Evolutionary conservation across 2,797 vertebrate species (phyloP), one percentile per base, ranked within the genome.

Genomic region (Yasuhikotakia modesta): DNA sequence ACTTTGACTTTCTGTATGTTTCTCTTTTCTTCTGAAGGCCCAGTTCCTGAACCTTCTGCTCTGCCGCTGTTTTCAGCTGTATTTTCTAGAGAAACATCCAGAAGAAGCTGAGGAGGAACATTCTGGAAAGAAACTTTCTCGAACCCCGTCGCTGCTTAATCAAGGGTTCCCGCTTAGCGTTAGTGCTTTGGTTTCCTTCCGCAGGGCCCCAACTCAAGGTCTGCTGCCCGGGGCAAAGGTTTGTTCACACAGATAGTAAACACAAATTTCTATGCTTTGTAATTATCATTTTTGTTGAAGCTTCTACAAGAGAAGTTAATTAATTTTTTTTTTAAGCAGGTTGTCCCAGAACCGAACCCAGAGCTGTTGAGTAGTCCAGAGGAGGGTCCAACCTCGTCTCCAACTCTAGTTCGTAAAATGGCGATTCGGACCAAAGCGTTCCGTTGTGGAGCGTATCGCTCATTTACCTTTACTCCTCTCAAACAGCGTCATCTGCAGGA

Each of bases 21-120:
- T 17, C 35, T 70, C 4, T 16, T 17, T 10, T 50, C 0, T 10
- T 67, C 69, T 75, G 55, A 27, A 99, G 97, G 94, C 94, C 21
- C 95, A 96, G 88, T 92, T 94, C 82, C 88, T 97, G 89, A 95
- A 98, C 85, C 90, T 97, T 87, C 87, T 98, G 83, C 92, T 99
- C 57, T 97, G 96, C 89, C 95, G 97, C 78, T 96, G 94, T 88
- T 99, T 99, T 93, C 97, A 99, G 91, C 90, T 99, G 6, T 89
- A 84, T 8, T 95, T 97, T 86, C 86, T 98, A 45, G 86, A 93
- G 81, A 92, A 91, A 14, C 96, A 98, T 73, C 97, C 96, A 0
- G 95, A 96, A 66, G 93, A 95, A 21, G 90, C 91, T 11, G 91
- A 89, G 1, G 84, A 83, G 4, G 77, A 86, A 52, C 68, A 84